Evolutionary conservation across 2,888 invertebrate species (phyloP).

Genomic region (Lottia scabra): DNA sequence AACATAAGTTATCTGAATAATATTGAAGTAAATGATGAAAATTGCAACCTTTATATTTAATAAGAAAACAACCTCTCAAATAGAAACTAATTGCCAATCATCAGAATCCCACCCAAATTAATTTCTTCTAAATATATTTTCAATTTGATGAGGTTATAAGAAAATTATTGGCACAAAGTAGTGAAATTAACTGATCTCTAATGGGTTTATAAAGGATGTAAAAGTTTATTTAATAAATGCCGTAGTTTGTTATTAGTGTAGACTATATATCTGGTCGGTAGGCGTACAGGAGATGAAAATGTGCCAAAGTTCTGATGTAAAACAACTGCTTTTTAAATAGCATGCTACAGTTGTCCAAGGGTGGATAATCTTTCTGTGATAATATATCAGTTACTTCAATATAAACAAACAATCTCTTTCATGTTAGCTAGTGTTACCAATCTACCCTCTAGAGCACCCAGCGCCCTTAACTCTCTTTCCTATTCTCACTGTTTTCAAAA

Average conservation of each 20-base stretch:
- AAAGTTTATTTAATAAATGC: not conserved
- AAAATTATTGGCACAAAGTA: too few species aligned
- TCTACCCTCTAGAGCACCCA: not conserved
- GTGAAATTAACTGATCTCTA: too few species aligned
- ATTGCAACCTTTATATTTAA: too few species aligned
- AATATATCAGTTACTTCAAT: not conserved
- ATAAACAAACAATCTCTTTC: not conserved
- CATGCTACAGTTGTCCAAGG: not conserved
- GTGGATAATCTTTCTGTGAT: slow-evolving; percentile 2
- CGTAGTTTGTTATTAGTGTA: not conserved
- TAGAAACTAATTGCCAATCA: too few species aligned
- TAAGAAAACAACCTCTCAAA: too few species aligned
- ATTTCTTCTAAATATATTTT: too few species aligned
- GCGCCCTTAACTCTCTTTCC: not conserved
- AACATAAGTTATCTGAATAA: too few species aligned
- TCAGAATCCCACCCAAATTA: too few species aligned
- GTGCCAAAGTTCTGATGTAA: not conserved
- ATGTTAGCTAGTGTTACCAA: not conserved
- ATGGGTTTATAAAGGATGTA: not conserved
- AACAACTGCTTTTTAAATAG: slow-evolving; percentile 6
- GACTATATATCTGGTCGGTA: not conserved
- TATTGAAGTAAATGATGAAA: too few species aligned
- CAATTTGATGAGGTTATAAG: too few species aligned
- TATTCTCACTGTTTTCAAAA: not conserved
- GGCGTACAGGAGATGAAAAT: not conserved